Conservation (phyloP, 2,113 vertebrate genomes). For the Furnarius figulus region DNA sequence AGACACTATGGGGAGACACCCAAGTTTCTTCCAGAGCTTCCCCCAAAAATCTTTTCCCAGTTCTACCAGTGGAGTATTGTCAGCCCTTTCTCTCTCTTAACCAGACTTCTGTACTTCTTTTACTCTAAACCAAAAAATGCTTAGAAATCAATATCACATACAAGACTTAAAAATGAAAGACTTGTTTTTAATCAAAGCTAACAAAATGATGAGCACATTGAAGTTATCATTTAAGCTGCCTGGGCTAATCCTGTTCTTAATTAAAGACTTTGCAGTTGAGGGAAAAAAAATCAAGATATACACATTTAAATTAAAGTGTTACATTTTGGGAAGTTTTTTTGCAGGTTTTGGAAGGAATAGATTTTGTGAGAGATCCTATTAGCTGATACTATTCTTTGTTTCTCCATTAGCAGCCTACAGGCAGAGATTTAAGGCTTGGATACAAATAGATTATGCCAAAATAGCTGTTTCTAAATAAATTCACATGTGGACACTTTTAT, state of each 20-base stretch:
- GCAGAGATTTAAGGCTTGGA: constrained; percentile 21
- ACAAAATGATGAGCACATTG: constrained; percentile 4
- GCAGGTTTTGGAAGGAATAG: constrained; percentile 30
- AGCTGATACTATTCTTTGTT: constrained; percentile 45
- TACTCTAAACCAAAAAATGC: not conserved
- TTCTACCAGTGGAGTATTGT: not conserved
- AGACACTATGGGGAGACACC: not conserved
- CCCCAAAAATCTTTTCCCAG: not conserved
- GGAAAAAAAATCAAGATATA: not conserved
- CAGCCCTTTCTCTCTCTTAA: not conserved
- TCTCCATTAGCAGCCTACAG: constrained; percentile 35
- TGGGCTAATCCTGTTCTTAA: constrained; percentile 26
- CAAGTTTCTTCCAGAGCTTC: not conserved
- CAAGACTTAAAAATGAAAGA: not conserved
- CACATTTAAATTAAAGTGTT: constrained; percentile 17
- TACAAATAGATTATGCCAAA: constrained; percentile 42
- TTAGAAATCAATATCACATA: not conserved
- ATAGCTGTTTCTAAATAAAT: constrained; percentile 52
- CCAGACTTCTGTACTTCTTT: not conserved
- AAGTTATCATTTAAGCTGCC: not conserved
- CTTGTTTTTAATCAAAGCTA: constrained; percentile 32
- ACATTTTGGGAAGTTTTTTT: not conserved
- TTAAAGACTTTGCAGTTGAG: not conserved
- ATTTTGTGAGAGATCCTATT: constrained; percentile 41
- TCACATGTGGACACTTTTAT: constrained; percentile 20